Conservation (phyloP, 1,140 invertebrate genomes). For the Pollicipes pollicipes region DNA sequence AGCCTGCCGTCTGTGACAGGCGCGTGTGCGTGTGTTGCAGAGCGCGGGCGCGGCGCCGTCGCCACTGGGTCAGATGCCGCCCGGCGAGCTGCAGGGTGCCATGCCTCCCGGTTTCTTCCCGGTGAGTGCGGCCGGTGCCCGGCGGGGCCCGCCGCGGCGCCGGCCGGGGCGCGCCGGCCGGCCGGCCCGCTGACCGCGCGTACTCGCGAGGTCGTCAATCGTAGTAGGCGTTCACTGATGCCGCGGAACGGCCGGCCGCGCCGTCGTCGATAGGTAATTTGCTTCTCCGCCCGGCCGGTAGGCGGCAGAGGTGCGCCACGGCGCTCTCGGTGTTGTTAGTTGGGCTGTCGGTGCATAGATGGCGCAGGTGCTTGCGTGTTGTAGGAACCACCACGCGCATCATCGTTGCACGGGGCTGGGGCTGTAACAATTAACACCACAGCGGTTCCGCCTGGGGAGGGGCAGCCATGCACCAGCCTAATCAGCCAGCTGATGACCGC, state of each 20-base stretch:
- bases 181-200: no score
- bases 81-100: constrained; percentile 71
- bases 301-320: no score
- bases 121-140: constrained; percentile 36
- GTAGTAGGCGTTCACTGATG: not conserved
- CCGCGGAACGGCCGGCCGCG: not conserved
- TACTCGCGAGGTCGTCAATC: not conserved
- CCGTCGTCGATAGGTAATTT: not conserved
- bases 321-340: not conserved
- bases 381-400: no score
- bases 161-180: no score
- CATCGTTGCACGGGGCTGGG: no score
- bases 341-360: not conserved
- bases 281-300: not conserved
- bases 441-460: no score
- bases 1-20: no score
- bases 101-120: constrained; percentile 88
- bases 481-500: no score
- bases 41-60: constrained; percentile 45
- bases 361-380: not conserved
- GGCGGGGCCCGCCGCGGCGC: no score
- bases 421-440: no score
- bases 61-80: constrained; percentile 59
- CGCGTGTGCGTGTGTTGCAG: constrained; percentile 20
- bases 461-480: no score